These are phyloP conservation scores for Leucosticte australis DNA, from an alignment of 2,113 vertebrate genomes.

Conservation along the genomic window DNA sequence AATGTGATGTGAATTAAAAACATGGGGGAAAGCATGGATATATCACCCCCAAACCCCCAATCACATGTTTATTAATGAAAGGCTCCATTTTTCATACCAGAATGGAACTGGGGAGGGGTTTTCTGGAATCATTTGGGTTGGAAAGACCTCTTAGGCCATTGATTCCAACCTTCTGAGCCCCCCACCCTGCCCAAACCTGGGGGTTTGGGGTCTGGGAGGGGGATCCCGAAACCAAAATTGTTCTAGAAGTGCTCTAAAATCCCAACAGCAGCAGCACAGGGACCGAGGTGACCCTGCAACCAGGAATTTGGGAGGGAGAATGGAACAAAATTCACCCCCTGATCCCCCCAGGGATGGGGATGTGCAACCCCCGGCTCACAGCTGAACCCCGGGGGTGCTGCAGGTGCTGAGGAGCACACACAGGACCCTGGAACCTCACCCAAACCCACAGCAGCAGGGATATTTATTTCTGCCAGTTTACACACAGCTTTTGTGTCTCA, in stretches of 20 bases:
- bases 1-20: background rate
- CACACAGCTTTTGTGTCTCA: background rate
- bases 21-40: fast-evolving
- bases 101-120: too few relatives aligned
- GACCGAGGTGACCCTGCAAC: fast-evolving
- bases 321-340: background rate
- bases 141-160: background rate
- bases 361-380: background rate
- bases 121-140: background rate
- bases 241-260: background rate
- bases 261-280: background rate
- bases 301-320: background rate
- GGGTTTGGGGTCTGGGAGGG: background rate
- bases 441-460: background rate
- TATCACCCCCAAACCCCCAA: too few relatives aligned
- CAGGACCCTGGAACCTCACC: background rate
- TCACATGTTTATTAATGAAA: fast-evolving
- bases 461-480: background rate
- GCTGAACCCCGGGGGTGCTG: background rate
- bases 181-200: background rate
- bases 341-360: too few relatives aligned
- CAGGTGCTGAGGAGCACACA: fast-evolving
- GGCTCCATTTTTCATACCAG: fast-evolving
- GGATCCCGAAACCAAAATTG: fast-evolving
- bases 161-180: background rate